phyloP scores from a whole-genome alignment of 2,888 invertebrate genomes.

The Emmelina monodactyla region DNA sequence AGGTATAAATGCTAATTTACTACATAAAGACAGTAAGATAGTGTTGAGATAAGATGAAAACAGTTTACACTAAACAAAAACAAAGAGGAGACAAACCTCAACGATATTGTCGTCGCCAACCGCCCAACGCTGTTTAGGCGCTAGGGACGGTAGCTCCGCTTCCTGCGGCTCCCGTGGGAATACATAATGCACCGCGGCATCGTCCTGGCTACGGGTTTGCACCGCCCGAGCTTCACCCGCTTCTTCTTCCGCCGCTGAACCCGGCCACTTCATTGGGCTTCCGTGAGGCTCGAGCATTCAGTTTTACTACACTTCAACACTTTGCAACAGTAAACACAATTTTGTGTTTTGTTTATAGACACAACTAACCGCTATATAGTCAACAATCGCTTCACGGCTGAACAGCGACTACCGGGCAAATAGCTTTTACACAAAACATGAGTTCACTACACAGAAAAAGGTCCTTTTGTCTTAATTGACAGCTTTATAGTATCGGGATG shows the following conservation, averaged over 20 bases:
- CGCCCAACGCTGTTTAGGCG: slow-evolving; percentile 85
- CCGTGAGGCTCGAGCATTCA: slow-evolving; percentile 66
- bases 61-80: background rate
- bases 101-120: slow-evolving; percentile 87
- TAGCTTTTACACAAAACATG: slow-evolving; percentile 30
- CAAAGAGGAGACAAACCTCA: slow-evolving; percentile 78
- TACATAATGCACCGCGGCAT: slow-evolving; percentile 92
- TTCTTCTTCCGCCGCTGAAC: slow-evolving; percentile 73
- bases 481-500: slow-evolving; percentile 48
- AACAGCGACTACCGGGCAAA: slow-evolving; percentile 24
- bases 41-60: no score
- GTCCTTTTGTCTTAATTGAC: slow-evolving; percentile 52
- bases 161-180: slow-evolving; percentile 84
- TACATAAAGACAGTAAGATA: no score
- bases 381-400: background rate
- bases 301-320: slow-evolving; percentile 43
- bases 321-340: slow-evolving; percentile 42
- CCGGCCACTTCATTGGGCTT: slow-evolving; percentile 83
- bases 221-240: slow-evolving; percentile 66
- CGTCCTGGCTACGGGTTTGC: slow-evolving; percentile 78
- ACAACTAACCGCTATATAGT: background rate
- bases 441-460: slow-evolving; percentile 28
- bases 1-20: no score
- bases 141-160: slow-evolving; percentile 78
- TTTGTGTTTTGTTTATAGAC: slow-evolving; percentile 23